A percentile compares a stretch with the other conserved stretches of the same genome.
phyloP scores from a whole-genome alignment of 2,888 invertebrate species.

The Acleris laterana region DNA sequence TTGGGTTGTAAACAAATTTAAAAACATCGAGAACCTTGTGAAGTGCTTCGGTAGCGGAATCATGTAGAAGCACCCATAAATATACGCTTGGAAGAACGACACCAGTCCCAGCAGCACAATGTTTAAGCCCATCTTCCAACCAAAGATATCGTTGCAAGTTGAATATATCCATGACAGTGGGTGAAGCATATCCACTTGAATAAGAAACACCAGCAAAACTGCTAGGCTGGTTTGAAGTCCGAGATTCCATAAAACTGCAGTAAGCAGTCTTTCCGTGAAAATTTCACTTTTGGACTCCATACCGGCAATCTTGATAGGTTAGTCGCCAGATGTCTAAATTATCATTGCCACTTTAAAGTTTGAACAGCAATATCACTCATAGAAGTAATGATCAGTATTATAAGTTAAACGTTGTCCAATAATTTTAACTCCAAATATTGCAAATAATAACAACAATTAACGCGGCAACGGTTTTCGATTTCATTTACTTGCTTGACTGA shows the following conservation, averaged over 20 bases:
- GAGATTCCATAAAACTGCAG: conserved; percentile 85
- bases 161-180: conserved; percentile 87
- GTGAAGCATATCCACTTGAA: conserved; percentile 86
- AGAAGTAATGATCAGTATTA: not conserved
- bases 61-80: conserved; percentile 88
- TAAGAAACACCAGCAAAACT: conserved; percentile 76
- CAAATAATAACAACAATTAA: not conserved
- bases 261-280: conserved; percentile 84
- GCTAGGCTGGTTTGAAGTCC: conserved; percentile 82
- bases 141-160: conserved; percentile 84
- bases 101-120: conserved; percentile 86
- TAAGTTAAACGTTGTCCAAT: too few species aligned
- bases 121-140: conserved; percentile 87
- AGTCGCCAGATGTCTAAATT: conserved; percentile 13
- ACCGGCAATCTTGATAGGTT: conserved; percentile 49
- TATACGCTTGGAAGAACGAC: conserved; percentile 88
- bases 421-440: too few species aligned
- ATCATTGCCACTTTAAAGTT: not conserved
- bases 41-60: conserved; percentile 85
- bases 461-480: not conserved
- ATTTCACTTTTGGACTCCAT: conserved; percentile 82
- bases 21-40: conserved; percentile 87
- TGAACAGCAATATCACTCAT: not conserved
- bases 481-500: too few species aligned
- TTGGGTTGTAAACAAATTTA: conserved; percentile 86